Evolutionary conservation across 2,888 invertebrate genomes (phyloP).

Genomic region (Harpalus rubripes): DNA sequence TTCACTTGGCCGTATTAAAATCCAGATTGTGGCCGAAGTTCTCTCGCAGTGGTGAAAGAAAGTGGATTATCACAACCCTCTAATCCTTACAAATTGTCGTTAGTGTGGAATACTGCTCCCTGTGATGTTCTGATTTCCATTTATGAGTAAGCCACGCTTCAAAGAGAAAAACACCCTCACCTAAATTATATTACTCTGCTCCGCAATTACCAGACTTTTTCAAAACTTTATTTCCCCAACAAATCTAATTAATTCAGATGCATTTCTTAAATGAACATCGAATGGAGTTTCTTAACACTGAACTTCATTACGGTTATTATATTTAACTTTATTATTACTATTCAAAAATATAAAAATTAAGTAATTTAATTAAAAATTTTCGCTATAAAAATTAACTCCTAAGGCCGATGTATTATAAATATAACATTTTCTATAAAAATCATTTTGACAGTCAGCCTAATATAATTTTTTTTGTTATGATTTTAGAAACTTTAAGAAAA

Average conservation of each 20-base stretch:
- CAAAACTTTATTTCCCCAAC: conserved; percentile 31
- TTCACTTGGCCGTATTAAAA: conserved; percentile 43
- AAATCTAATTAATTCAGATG: conserved; percentile 33
- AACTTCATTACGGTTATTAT: background rate
- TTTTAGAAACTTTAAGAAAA: no score
- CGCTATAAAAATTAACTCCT: no score
- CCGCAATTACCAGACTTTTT: conserved; percentile 45
- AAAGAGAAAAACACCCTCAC: conserved; percentile 47
- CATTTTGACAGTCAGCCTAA: no score
- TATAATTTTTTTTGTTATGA: no score
- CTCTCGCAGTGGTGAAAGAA: conserved; percentile 53
- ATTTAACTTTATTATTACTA: background rate
- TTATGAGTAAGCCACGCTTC: conserved; percentile 40
- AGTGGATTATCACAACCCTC: conserved; percentile 52
- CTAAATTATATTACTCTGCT: conserved; percentile 49
- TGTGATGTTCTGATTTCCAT: conserved; percentile 55
- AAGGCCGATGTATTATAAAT: no score
- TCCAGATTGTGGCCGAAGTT: conserved; percentile 36
- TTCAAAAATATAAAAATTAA: background rate
- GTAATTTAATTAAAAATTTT: no score
- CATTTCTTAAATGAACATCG: conserved; percentile 17
- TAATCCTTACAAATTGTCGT: conserved; percentile 58
- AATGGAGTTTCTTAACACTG: conserved; percentile 3
- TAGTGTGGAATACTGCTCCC: conserved; percentile 47
- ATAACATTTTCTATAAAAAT: no score